A percentile compares a stretch with the other conserved stretches of the same genome.
Evolutionary conservation across 2,113 vertebrate genomes (phyloP).

Genomic region (Labrus mixtus): DNA sequence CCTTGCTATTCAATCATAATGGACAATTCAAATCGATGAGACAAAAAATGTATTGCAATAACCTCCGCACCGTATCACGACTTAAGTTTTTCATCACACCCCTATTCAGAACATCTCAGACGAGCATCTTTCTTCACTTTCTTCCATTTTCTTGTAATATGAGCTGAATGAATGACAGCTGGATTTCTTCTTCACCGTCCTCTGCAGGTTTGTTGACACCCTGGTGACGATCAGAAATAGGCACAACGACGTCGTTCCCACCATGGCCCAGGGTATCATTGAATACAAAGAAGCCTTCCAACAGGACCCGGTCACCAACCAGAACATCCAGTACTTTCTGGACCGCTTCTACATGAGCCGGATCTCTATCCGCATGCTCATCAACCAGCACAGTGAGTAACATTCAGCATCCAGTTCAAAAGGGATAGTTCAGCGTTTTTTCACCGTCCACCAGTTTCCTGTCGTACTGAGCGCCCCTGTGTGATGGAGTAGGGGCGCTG

Average conservation of each 20-base stretch:
- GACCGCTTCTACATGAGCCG: conserved; percentile 98
- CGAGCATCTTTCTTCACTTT: not conserved
- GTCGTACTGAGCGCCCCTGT: too few relatives aligned
- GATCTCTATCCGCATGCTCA: conserved; percentile 97
- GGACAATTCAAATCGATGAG: too few relatives aligned
- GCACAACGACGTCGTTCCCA: conserved; percentile 95
- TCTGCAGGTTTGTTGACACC: conserved; percentile 87
- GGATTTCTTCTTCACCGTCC: not conserved
- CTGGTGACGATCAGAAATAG: conserved; percentile 94
- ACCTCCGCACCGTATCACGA: too few relatives aligned
- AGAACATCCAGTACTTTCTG: conserved; percentile 97
- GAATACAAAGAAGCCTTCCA: conserved; percentile 93
- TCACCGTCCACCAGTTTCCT: too few relatives aligned
- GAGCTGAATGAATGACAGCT: not conserved
- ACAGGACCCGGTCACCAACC: conserved; percentile 90
- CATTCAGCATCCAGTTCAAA: not conserved
- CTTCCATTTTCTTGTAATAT: not conserved
- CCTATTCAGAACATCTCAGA: too few relatives aligned
- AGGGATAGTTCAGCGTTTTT: too few relatives aligned
- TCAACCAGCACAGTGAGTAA: conserved; percentile 95
- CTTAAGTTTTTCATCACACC: too few relatives aligned
- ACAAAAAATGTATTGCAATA: too few relatives aligned
- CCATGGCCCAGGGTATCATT: conserved; percentile 94
- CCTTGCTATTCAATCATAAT: not conserved
- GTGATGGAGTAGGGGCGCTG: too few relatives aligned